Evolutionary conservation across 37 sponge, comb jelly and placozoan genomes (phyloP).

Genomic region (Halisarca cf. caerulea): DNA sequence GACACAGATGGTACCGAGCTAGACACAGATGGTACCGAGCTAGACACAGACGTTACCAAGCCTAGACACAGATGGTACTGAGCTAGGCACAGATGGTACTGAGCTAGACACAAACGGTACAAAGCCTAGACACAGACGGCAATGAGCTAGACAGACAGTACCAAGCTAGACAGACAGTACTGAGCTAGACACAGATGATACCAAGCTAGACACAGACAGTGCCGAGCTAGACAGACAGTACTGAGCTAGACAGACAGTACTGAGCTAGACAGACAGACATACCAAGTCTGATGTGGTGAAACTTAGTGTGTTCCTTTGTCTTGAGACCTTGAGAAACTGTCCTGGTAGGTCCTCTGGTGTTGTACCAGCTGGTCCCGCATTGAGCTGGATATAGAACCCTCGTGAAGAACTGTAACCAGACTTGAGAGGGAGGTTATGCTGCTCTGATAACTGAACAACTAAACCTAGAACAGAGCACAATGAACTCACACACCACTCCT

Average conservation of each 20-base stretch:
- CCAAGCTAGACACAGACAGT: no score
- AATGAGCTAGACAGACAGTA: no score
- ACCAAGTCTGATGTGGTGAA: conserved; percentile 92
- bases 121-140: no score
- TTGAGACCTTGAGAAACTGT: conserved; percentile 82
- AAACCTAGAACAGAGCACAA: conserved; percentile 38
- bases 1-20: neutral
- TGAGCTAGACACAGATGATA: no score
- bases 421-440: conserved; percentile 79
- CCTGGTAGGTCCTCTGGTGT: conserved; percentile 47
- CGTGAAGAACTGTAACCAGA: conserved; percentile 79
- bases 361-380: conserved; percentile 35
- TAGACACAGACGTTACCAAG: no score
- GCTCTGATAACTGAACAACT: conserved; percentile 52
- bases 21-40: neutral
- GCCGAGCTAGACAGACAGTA: neutral
- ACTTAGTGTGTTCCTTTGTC: conserved; percentile 67
- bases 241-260: neutral
- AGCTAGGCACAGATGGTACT: no score
- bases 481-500: neutral
- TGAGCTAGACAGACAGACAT: conserved; percentile 7
- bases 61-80: no score
- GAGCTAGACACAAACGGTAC: no score
- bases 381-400: conserved; percentile 91
- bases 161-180: no score